Conservation (phyloP, 1,140 invertebrate genomes). For the Halictus rubicundus region DNA sequence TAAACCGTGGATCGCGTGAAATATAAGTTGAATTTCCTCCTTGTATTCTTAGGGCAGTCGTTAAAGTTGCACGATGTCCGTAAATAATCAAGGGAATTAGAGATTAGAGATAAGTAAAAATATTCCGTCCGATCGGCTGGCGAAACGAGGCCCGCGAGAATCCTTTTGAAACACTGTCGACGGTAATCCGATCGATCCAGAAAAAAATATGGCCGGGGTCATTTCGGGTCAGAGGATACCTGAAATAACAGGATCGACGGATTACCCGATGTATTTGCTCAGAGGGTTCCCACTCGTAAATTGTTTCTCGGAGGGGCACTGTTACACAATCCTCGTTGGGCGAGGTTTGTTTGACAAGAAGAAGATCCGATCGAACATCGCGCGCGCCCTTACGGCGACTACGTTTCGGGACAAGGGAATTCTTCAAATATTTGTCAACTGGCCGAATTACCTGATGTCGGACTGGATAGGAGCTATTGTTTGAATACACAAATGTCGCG, state of each 20-base stretch:
- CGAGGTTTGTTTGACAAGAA: constrained; percentile 38
- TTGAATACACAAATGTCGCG: background rate
- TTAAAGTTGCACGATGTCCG: too few species aligned
- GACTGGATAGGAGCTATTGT: background rate
- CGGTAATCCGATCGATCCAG: constrained; percentile 53
- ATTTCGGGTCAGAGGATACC: constrained; percentile 50
- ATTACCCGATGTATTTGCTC: constrained; percentile 62
- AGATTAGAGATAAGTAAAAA: too few species aligned
- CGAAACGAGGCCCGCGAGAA: background rate
- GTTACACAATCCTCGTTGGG: constrained; percentile 11
- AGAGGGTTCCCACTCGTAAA: constrained; percentile 48
- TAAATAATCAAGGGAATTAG: too few species aligned
- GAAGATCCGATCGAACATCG: background rate
- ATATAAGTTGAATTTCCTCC: too few species aligned
- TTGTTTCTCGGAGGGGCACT: constrained; percentile 48
- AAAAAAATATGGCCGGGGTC: constrained; percentile 44
- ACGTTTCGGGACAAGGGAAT: background rate
- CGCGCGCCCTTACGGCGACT: constrained; percentile 1
- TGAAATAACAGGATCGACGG: constrained; percentile 62
- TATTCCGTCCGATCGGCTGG: background rate
- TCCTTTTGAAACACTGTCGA: constrained; percentile 43
- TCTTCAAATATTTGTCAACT: background rate
- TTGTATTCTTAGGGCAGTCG: too few species aligned
- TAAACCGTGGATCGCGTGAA: too few species aligned
- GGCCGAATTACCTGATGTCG: background rate